Evolutionary conservation across 2,888 invertebrate genomes (phyloP).

Genomic region (Phrixothrix hirtus): DNA sequence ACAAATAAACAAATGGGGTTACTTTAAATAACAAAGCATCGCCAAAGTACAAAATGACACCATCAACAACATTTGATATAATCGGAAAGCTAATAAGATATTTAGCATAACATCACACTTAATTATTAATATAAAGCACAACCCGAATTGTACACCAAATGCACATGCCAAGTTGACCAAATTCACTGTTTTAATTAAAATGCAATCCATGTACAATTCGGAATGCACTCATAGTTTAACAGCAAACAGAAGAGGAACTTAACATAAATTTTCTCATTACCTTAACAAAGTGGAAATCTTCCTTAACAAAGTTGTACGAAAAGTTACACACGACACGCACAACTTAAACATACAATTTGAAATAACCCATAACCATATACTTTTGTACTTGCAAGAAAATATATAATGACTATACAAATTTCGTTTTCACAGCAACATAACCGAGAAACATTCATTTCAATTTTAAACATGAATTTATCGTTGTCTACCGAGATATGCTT

Average conservation of each 20-base stretch:
- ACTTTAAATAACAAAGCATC: conserved; percentile 13
- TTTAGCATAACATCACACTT: conserved; percentile 25
- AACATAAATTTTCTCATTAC: neutral
- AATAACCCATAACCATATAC: conserved; percentile 7
- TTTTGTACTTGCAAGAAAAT: conserved; percentile 12
- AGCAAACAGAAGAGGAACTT: conserved; percentile 12
- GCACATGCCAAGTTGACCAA: conserved; percentile 5
- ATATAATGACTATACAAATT: conserved; percentile 1
- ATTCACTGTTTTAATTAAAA: neutral
- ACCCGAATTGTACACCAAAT: too few species aligned
- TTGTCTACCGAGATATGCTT: conserved; percentile 14
- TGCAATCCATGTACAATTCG: too few species aligned
- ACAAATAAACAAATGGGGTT: conserved; percentile 19
- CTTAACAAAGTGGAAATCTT: too few species aligned
- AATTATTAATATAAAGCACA: conserved; percentile 12
- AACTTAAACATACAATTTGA: too few species aligned
- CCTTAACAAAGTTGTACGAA: neutral
- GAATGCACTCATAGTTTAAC: too few species aligned
- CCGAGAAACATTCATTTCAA: conserved; percentile 3
- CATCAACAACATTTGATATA: conserved; percentile 22
- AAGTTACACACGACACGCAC: too few species aligned
- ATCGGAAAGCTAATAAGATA: conserved; percentile 19
- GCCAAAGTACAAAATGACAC: conserved; percentile 10
- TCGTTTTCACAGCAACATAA: conserved; percentile 10
- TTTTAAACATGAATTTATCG: conserved; percentile 4